Evolutionary conservation across 2,113 vertebrate genomes (phyloP).

Genomic region (Piliocolobus tephrosceles): DNA sequence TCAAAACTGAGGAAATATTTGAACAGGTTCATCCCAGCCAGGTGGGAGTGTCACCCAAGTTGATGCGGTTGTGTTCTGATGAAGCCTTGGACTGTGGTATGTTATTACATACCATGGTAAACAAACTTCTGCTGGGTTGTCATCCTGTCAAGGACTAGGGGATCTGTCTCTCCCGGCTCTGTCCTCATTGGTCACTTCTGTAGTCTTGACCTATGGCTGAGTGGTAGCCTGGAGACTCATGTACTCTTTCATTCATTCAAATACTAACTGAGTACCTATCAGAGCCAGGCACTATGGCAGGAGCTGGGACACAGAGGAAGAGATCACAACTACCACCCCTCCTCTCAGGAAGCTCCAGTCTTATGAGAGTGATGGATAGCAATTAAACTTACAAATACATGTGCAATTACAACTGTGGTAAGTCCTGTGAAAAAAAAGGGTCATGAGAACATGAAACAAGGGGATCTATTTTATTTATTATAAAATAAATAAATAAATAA

Average conservation of each 20-base stretch:
- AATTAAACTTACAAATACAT: background rate
- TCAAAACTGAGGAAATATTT: background rate
- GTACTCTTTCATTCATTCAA: background rate
- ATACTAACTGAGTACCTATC: background rate
- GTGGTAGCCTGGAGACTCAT: background rate
- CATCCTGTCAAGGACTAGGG: background rate
- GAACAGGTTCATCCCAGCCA: background rate
- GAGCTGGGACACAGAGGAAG: background rate
- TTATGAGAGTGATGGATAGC: background rate
- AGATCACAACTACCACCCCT: background rate
- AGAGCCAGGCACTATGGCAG: background rate
- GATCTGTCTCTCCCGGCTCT: background rate
- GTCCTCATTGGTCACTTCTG: background rate
- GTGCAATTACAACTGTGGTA: background rate
- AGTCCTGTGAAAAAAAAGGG: background rate
- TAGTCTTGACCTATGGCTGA: background rate
- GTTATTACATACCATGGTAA: background rate
- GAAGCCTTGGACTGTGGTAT: background rate
- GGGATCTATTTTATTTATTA: no score
- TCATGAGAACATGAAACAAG: background rate
- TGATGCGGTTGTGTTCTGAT: background rate
- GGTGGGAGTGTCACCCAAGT: background rate
- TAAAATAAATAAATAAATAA: no score
- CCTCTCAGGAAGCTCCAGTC: background rate
- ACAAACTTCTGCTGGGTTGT: no score